phyloP scores from a whole-genome alignment of 2,797 vertebrate species.

The Pseudomugil tenellus region DNA sequence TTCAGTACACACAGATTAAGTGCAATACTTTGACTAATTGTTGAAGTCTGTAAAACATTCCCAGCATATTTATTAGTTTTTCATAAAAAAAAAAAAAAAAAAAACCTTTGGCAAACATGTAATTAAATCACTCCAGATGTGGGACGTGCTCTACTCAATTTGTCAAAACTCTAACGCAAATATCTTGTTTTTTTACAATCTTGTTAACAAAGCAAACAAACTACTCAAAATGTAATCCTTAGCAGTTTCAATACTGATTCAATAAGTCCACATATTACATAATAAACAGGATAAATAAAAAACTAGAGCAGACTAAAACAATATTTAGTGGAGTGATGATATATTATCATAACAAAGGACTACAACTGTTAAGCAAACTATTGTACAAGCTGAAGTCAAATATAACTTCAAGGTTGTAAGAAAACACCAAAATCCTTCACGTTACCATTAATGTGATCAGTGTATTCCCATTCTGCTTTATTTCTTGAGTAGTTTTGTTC shows the following conservation, averaged over 20 bases:
- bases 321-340: neutral
- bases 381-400: neutral
- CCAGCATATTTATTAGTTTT: neutral
- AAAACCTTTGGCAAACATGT: too few relatives aligned
- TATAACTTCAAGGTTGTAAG: neutral
- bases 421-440: constrained; percentile 7
- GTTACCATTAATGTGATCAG: neutral
- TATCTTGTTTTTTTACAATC: too few relatives aligned
- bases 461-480: neutral
- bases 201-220: too few relatives aligned
- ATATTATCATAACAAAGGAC: neutral
- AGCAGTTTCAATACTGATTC: too few relatives aligned
- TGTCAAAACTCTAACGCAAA: neutral
- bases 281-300: too few relatives aligned
- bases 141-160: neutral
- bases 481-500: neutral
- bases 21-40: neutral
- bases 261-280: too few relatives aligned
- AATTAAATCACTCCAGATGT: neutral
- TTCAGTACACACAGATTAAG: too few relatives aligned
- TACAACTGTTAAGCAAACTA: neutral
- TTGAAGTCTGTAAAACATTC: neutral
- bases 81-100: neutral
- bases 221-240: too few relatives aligned
- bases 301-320: too few relatives aligned